Evolutionary conservation across 2,888 invertebrate genomes (phyloP).

Genomic region (Ischnura elegans): DNA sequence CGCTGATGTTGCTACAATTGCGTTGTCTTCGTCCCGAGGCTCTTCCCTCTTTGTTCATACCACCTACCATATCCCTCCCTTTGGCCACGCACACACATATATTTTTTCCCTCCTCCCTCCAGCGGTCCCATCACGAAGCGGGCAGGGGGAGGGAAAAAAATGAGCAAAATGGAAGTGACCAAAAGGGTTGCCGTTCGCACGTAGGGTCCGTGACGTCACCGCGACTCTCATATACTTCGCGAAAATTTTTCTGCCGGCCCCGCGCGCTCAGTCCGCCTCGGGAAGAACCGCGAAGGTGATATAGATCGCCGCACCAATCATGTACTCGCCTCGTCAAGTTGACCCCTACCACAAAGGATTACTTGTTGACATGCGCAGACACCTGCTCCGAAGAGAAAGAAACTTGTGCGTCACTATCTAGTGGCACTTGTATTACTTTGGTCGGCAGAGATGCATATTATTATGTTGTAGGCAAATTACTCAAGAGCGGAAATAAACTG

Average conservation of each 20-base stretch:
- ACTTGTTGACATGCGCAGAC: no score
- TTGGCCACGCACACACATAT: neutral
- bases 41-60: neutral
- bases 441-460: no score
- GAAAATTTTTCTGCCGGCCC: neutral
- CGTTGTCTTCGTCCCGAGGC: constrained; percentile 3
- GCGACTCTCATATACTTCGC: neutral
- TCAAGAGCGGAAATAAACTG: no score
- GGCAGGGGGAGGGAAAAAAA: neutral
- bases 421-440: no score
- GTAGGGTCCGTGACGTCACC: constrained; percentile 23
- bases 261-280: neutral
- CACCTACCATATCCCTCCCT: neutral
- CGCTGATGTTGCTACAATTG: constrained; percentile 52
- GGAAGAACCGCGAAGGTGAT: neutral
- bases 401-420: no score
- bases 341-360: no score
- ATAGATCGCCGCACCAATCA: neutral
- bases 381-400: no score
- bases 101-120: neutral
- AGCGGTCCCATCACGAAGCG: neutral
- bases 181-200: neutral
- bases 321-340: neutral
- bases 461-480: no score
- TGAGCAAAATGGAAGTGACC: neutral